These are phyloP conservation scores for Merluccius polli DNA, from an alignment of 2,797 vertebrate species.

Conservation along the genomic window DNA sequence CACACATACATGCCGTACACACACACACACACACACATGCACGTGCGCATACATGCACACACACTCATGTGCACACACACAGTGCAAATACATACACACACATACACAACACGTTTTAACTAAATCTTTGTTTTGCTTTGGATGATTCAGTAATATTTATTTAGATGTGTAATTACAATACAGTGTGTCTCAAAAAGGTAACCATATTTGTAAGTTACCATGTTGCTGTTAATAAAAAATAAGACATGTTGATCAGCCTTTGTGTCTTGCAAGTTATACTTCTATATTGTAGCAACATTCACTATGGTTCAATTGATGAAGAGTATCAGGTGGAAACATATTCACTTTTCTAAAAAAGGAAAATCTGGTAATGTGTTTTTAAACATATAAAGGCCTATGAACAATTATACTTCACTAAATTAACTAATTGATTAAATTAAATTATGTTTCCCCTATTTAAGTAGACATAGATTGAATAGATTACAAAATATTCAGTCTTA, in stretches of 20 bases:
- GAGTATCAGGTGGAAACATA: too few relatives aligned
- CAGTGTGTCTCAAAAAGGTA: not conserved
- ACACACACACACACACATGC: slow-evolving; percentile 6
- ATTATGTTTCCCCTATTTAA: too few relatives aligned
- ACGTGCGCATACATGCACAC: slow-evolving; percentile 1
- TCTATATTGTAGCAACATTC: too few relatives aligned
- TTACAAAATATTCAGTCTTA: too few relatives aligned
- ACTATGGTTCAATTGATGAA: too few relatives aligned
- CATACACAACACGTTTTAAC: not conserved
- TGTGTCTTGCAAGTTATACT: not conserved
- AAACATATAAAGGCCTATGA: too few relatives aligned
- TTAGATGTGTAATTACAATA: not conserved
- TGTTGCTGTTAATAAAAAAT: not conserved
- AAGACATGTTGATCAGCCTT: not conserved
- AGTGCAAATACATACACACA: slow-evolving; percentile 3
- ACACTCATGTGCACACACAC: slow-evolving; percentile 4
- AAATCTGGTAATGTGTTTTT: too few relatives aligned
- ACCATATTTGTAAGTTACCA: not conserved
- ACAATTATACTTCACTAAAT: too few relatives aligned
- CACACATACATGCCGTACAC: not conserved
- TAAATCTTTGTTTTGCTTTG: not conserved
- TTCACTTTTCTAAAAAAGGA: too few relatives aligned
- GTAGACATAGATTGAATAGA: too few relatives aligned
- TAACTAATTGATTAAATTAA: too few relatives aligned
- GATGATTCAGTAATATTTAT: not conserved